These are phyloP conservation scores for Drosophila carrolli DNA, from an alignment of 1,140 invertebrate genomes.

Conservation along the genomic window DNA sequence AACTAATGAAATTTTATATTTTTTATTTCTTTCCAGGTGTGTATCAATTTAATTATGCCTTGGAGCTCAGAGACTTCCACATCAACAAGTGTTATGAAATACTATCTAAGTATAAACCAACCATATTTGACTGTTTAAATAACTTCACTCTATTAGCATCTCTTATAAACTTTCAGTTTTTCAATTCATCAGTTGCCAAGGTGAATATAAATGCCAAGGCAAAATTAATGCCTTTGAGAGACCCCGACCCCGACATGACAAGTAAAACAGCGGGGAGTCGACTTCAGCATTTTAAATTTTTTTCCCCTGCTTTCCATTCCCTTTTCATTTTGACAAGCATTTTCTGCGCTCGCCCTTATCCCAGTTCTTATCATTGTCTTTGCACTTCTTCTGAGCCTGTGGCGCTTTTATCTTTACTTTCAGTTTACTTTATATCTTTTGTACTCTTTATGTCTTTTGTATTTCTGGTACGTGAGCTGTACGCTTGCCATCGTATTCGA, in stretches of 20 bases:
- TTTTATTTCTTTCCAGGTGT: slow-evolving; percentile 49
- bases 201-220: slow-evolving; percentile 21
- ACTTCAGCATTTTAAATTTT: slow-evolving; percentile 8
- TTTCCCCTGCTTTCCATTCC: slow-evolving; percentile 28
- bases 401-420: slow-evolving; percentile 74
- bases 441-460: slow-evolving; percentile 58
- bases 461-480: slow-evolving; percentile 52
- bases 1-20: neutral
- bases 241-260: slow-evolving; percentile 8
- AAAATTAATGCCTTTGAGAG: slow-evolving; percentile 23
- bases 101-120: slow-evolving; percentile 3
- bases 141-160: slow-evolving; percentile 19
- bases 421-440: slow-evolving; percentile 76
- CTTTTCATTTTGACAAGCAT: slow-evolving; percentile 36
- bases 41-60: slow-evolving; percentile 8
- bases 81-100: neutral
- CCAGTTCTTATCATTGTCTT: slow-evolving; percentile 66
- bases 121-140: neutral
- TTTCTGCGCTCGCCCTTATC: slow-evolving; percentile 32
- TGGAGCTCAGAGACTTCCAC: neutral
- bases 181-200: slow-evolving; percentile 41
- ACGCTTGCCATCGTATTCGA: slow-evolving; percentile 14
- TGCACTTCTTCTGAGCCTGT: slow-evolving; percentile 56
- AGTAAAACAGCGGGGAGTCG: slow-evolving; percentile 3
- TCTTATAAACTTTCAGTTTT: slow-evolving; percentile 20